These are phyloP conservation scores for Felis catus DNA, from an alignment of 2,113 vertebrate species.

Conservation along the genomic window F.catus_Fca126_mat1.0 CM031426.1:2642501-2643000, in stretches of 20 bases:
- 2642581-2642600: background rate
- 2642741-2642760: background rate
- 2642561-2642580: background rate
- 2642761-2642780: background rate
- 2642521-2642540: background rate
- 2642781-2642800: background rate
- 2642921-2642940: background rate
- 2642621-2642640: background rate
- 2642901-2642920: background rate
- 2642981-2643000: background rate
- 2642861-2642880: background rate
- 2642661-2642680: background rate
- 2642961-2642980: background rate
- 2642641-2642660: background rate
- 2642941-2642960: background rate
- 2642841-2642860: background rate
- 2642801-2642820: background rate
- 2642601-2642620: background rate
- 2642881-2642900: background rate
- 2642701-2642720: background rate
- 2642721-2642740: background rate
- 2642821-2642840: background rate
- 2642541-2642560: background rate
- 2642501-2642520: background rate
- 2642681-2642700: background rate